A percentile compares a stretch with the other conserved stretches of the same genome.
Conservation (phyloP, 2,797 vertebrate genomes). For the Perodicticus potto region DNA sequence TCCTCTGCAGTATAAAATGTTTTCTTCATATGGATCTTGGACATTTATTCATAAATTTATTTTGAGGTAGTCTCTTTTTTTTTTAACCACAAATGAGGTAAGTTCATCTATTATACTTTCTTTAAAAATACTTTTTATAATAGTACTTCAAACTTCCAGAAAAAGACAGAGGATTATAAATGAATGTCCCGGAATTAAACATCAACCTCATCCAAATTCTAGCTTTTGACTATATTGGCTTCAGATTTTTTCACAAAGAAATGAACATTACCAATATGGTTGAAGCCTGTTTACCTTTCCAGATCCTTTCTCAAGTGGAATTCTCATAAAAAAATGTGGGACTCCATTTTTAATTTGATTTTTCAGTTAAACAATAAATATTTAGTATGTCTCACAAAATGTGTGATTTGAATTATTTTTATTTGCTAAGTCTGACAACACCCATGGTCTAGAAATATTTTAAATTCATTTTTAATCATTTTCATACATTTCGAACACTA, state of each 20-base stretch:
- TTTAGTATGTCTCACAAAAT: background rate
- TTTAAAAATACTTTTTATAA: conserved; percentile 19
- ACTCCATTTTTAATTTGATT: background rate
- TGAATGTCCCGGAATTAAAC: background rate
- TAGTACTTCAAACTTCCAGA: background rate
- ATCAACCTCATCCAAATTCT: background rate
- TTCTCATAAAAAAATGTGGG: background rate
- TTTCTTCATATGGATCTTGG: background rate
- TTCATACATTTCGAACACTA: background rate
- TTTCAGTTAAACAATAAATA: conserved; percentile 20
- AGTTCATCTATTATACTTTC: background rate
- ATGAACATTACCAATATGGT: background rate
- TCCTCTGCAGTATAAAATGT: background rate
- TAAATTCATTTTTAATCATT: background rate
- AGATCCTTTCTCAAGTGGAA: background rate
- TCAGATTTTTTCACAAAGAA: conserved; percentile 2
- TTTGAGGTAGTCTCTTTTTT: background rate
- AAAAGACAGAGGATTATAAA: background rate
- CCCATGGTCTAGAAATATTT: background rate
- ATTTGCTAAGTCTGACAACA: conserved; percentile 37
- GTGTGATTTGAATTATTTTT: conserved; percentile 4
- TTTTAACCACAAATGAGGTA: background rate
- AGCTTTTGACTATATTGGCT: background rate
- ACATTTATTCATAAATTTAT: conserved; percentile 41
- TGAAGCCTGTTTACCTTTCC: background rate